Conservation (phyloP, 2,113 vertebrate species). For the Delphinus delphis region DNA sequence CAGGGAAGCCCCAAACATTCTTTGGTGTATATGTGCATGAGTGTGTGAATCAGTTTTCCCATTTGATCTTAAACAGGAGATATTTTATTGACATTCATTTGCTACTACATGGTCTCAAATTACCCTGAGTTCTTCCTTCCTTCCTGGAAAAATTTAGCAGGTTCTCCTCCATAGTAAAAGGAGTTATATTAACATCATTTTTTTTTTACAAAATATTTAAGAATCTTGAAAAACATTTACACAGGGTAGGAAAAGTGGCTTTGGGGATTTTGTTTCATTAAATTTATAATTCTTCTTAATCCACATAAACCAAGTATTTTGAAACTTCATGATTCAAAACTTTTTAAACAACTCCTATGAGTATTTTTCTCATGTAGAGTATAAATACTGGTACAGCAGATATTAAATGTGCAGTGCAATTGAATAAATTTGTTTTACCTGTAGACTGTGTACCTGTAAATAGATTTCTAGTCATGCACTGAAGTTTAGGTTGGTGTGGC, state of each 20-base stretch:
- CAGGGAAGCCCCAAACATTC: not conserved
- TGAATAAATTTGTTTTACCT: slow-evolving; percentile 34
- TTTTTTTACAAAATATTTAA: not conserved
- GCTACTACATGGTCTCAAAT: not conserved
- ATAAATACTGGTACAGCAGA: not conserved
- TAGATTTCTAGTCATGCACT: not conserved
- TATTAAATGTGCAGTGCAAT: not conserved
- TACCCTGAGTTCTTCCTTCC: not conserved
- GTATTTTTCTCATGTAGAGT: not conserved
- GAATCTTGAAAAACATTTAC: not conserved
- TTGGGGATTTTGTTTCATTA: not conserved
- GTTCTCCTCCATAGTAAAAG: not conserved
- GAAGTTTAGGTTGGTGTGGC: not conserved
- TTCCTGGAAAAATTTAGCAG: not conserved
- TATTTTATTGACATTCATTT: not conserved
- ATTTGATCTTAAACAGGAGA: not conserved
- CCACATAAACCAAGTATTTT: not conserved
- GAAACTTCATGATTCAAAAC: not conserved
- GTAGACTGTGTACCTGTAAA: not conserved
- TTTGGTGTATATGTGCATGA: not conserved
- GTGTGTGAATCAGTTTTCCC: not conserved
- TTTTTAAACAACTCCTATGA: not conserved
- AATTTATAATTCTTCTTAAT: not conserved
- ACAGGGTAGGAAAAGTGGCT: not conserved
- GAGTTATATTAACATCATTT: not conserved